Evolutionary conservation across 1,140 invertebrate genomes (phyloP), one percentile per base, ranked within the genome.

Genomic region (Habropoda laboriosa): DNA sequence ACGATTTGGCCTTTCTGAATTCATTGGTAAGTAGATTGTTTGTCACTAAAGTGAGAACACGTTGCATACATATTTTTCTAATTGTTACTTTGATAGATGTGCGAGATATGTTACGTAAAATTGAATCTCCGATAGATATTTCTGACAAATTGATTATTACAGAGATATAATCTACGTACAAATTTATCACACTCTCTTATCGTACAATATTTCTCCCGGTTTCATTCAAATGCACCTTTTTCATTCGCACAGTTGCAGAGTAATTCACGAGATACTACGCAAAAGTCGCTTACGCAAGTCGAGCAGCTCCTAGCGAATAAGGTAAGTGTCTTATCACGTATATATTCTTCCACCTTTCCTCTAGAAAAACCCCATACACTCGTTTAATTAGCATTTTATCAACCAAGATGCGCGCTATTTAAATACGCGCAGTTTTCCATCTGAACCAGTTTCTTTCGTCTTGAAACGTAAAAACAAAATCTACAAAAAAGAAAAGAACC

Each of bases 1-100:
- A 92, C 27, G 92, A 93, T 78, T 66, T 93, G 42, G 89, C 89
- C 45, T 92, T 93, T 55, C 68, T 93, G 30, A 93, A 93, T 81
- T 90, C 92, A 57, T 84, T 93, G 90, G 92, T 93, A 89, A 88
- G 42, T 80, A 4, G 10, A 42, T 47, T 18, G 16, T 57, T 71
- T 40, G 0, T 61, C 18, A 51, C 16, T 10, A 38, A 30, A n/a
- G n/a, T n/a, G n/a, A n/a, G n/a, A n/a, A n/a, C n/a, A n/a, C n/a
- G n/a, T 49, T 32, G 10, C 5, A 49, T 53, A 27, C 42, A 4
- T 38, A 8, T 40, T 13, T 57, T 63, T 47, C n/a, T n/a, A n/a
- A n/a, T n/a, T n/a, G n/a, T n/a, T n/a, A n/a, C n/a, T n/a, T n/a
- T n/a, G n/a, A n/a, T n/a, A n/a, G n/a, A n/a, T n/a, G n/a, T n/a